phyloP scores from a whole-genome alignment of 2,888 invertebrate genomes.

The Dryobota labecula region DNA sequence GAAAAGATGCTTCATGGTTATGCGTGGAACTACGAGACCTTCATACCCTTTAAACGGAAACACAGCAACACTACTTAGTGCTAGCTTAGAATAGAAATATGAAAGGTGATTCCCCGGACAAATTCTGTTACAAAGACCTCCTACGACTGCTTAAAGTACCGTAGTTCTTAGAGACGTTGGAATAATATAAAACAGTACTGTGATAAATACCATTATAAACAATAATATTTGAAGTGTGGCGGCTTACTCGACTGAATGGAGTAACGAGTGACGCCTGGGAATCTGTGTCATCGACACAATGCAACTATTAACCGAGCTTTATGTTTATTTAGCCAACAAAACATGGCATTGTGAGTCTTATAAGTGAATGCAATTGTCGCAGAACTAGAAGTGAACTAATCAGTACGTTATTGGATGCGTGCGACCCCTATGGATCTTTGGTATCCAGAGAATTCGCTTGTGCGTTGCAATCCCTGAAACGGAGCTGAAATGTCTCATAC shows the following conservation, averaged over 20 bases:
- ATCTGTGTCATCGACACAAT: conserved; percentile 65
- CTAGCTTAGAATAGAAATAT: conserved; percentile 11
- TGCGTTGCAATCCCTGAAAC: neutral
- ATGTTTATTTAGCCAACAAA: conserved; percentile 52
- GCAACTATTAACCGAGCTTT: conserved; percentile 50
- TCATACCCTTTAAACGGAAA: conserved; percentile 2
- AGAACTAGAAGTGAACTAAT: neutral
- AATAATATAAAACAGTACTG: conserved; percentile 49
- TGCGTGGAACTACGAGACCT: conserved; percentile 2
- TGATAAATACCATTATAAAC: conserved; percentile 48
- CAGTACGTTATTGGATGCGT: neutral
- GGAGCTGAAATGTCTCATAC: neutral
- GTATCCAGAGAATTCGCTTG: neutral
- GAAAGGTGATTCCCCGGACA: neutral
- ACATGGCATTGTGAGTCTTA: conserved; percentile 40
- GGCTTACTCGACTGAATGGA: conserved; percentile 17
- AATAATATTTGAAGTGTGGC: conserved; percentile 40
- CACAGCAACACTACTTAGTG: neutral
- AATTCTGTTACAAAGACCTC: conserved; percentile 23
- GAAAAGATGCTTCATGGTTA: neutral
- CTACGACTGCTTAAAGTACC: conserved; percentile 20
- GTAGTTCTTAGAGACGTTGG: conserved; percentile 20
- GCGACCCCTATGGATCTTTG: neutral
- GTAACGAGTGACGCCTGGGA: conserved; percentile 47
- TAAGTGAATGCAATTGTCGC: conserved; percentile 28